A percentile compares a stretch with the other conserved stretches of the same genome.
phyloP scores from a whole-genome alignment of 2,113 vertebrate species.

The Atractosteus spatula region DNA sequence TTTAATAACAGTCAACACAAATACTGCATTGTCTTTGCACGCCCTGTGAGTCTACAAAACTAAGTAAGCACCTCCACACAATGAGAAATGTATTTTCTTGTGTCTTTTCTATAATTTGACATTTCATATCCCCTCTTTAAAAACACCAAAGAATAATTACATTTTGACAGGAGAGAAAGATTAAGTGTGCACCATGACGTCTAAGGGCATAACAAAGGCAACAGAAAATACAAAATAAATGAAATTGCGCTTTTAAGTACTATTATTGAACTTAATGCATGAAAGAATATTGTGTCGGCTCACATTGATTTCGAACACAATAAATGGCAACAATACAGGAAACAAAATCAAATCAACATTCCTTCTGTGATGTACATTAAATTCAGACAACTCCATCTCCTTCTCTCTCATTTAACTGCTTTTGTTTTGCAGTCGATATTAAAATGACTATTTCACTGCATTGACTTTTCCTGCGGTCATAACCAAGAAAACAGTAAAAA shows the following conservation, averaged over 20 bases:
- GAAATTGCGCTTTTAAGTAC: conserved; percentile 10
- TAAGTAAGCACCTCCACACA: not conserved
- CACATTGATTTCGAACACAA: conserved; percentile 1
- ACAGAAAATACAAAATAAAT: not conserved
- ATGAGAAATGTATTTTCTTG: not conserved
- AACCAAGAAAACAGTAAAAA: conserved; percentile 2
- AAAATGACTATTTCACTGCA: not conserved
- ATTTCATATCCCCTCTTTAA: not conserved
- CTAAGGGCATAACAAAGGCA: conserved; percentile 1
- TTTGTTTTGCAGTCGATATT: conserved; percentile 3
- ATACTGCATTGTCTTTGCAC: too few species aligned
- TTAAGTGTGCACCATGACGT: not conserved
- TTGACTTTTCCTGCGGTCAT: not conserved
- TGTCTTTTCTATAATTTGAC: not conserved
- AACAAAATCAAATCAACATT: conserved; percentile 7
- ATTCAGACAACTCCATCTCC: conserved; percentile 9
- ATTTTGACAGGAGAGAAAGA: not conserved
- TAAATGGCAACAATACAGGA: conserved; percentile 6
- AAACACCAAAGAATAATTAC: not conserved
- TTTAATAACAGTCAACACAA: too few species aligned
- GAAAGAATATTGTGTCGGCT: not conserved
- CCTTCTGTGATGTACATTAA: not conserved
- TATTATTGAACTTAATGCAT: conserved; percentile 8
- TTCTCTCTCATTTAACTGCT: conserved; percentile 4
- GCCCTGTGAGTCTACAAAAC: too few species aligned